These are phyloP conservation scores for Poecilia wingei DNA, from an alignment of 2,797 vertebrate genomes.

Conservation along the genomic window DNA sequence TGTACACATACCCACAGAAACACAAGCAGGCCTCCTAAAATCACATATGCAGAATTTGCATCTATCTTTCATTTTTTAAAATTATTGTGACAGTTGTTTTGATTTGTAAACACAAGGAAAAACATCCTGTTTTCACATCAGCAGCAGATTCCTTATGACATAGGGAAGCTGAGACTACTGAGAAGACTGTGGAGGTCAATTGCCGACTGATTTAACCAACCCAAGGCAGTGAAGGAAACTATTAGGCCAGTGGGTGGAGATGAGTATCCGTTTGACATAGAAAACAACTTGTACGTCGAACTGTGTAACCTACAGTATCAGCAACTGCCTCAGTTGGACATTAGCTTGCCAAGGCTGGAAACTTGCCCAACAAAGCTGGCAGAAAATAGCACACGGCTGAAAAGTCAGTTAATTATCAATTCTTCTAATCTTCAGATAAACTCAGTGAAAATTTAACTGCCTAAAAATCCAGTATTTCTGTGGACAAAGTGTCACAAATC, in stretches of 20 bases:
- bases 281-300: neutral
- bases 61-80: neutral
- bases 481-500: neutral
- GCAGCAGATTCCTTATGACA: neutral
- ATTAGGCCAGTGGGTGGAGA: neutral
- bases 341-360: neutral
- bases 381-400: neutral
- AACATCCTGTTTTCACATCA: neutral
- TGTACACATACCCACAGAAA: neutral
- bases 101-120: neutral
- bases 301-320: neutral
- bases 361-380: neutral
- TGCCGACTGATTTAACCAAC: neutral
- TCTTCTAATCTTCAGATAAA: neutral
- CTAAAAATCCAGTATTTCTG: neutral
- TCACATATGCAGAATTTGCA: neutral
- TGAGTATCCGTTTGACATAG: neutral
- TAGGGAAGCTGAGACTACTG: neutral
- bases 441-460: neutral
- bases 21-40: neutral
- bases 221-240: neutral
- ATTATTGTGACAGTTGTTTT: neutral
- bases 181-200: neutral
- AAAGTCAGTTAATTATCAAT: neutral
- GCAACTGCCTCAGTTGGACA: neutral